Base-by-base conservation (phyloP, 1,140 invertebrate species). In the Pinna nobilis region DNA sequence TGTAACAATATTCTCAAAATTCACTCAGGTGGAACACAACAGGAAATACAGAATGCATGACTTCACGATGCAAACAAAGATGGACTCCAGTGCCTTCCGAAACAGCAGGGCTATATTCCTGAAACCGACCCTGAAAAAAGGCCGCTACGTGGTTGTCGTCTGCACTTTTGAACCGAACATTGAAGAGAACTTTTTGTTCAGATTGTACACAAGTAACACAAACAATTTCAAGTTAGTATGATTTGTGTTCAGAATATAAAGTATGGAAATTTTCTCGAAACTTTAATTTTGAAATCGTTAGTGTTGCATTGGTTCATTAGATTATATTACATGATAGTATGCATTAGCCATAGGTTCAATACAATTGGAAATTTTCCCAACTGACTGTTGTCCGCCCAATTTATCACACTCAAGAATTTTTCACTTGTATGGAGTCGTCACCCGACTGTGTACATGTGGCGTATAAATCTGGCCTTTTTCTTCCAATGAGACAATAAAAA, bases 121-220 rank as follows among this genome's bases (percentile, higher is more conserved):
- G 53, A 79, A 84, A 11, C 72, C 82, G 4, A 87, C 80, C 23
- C 74, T 93, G 2, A 82, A 86, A 18, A 88, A 89, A 69, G 93
- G 93, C 4, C 87, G 91, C 18, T 93, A 94, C 85, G 87, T 93
- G 4, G 82, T 94, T 13, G 80, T 94, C 3, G 92, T 92, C 3
- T 92, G 91, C 23, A 93, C 92, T 3, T 93, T 92, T 86, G 90
- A 92, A 28, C 89, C 92, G 15, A 89, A 89, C 30, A 81, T 91
- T 66, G 89, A 90, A 57, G 90, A 88, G 18, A 84, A 90, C 39
- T 93, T 92, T 84, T 79, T 93, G 25, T 80, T 94, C 7, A 84
- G 93, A 78, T 83, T 93, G 25, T 93, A 92, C 80, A 90, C 91
- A 6, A 77, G 81, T 60, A 53, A 69, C n/a, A 51, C 55, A 18